Percentiles rank a stretch among this genome's conserved stretches.
Conservation (phyloP, 1,140 invertebrate species). For the Rhyzopertha dominica region DNA sequence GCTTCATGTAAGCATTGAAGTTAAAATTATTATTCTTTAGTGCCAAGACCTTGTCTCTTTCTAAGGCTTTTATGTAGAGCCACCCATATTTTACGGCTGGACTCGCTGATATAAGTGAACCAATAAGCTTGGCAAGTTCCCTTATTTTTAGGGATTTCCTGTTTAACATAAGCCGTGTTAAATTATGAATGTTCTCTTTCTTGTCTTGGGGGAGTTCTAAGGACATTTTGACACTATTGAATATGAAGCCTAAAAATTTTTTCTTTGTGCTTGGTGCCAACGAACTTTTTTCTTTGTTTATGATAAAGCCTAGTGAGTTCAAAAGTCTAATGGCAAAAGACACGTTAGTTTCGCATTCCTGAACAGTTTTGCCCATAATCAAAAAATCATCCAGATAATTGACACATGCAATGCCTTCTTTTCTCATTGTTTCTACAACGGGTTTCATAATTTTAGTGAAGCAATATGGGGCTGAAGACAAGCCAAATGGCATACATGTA, state of each 20-base stretch:
- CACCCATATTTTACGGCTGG: constrained; percentile 26
- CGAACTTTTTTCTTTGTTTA: constrained; percentile 28
- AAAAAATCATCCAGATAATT: constrained; percentile 4
- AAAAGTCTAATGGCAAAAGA: constrained; percentile 3
- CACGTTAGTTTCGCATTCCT: neutral
- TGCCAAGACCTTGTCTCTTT: constrained; percentile 22
- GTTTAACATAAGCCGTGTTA: constrained; percentile 12
- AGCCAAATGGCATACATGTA: constrained; percentile 32
- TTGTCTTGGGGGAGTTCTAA: constrained; percentile 21
- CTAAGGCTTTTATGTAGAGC: constrained; percentile 26
- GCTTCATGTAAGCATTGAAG: constrained; percentile 3
- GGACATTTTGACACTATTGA: constrained; percentile 20
- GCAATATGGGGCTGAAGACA: constrained; percentile 27
- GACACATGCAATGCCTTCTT: neutral
- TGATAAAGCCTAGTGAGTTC: constrained; percentile 13
- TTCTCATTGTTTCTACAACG: constrained; percentile 13
- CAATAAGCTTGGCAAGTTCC: constrained; percentile 26
- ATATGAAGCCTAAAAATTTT: constrained; percentile 29
- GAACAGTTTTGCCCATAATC: neutral
- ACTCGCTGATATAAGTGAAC: constrained; percentile 23
- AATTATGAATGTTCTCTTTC: constrained; percentile 8
- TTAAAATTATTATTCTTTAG: neutral
- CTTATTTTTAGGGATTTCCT: constrained; percentile 22
- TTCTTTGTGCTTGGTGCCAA: constrained; percentile 17
- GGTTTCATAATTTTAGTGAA: constrained; percentile 38